A percentile compares a stretch with the other conserved stretches of the same genome.
Evolutionary conservation across 2,113 vertebrate genomes (phyloP).

Genomic region (Cygnus buccinator): DNA sequence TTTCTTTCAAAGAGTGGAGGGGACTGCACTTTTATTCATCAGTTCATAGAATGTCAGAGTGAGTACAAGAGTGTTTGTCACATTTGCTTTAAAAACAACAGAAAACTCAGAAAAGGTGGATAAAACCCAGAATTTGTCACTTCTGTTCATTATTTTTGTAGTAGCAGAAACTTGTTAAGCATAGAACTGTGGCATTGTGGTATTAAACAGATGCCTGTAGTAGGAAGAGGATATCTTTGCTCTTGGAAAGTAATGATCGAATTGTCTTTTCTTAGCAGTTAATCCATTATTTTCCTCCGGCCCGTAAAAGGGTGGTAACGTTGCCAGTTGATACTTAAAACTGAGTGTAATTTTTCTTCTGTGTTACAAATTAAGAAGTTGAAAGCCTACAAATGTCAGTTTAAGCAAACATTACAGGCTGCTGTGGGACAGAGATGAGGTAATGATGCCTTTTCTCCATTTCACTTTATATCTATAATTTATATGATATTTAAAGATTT

Average conservation of each 20-base stretch:
- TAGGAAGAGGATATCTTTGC: background rate
- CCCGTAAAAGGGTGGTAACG: background rate
- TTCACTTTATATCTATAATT: background rate
- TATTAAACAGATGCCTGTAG: background rate
- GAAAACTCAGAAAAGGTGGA: background rate
- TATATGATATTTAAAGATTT: background rate
- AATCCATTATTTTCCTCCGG: background rate
- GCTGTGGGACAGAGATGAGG: background rate
- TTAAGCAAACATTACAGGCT: background rate
- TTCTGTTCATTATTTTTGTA: background rate
- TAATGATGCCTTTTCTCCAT: background rate
- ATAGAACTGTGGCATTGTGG: background rate
- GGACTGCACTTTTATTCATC: constrained; percentile 94
- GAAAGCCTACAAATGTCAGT: background rate
- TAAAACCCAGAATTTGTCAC: background rate
- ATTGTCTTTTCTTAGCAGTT: background rate
- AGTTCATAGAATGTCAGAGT: constrained; percentile 96
- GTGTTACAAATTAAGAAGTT: background rate
- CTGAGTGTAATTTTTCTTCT: background rate
- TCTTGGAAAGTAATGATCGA: background rate
- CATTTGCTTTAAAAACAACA: constrained; percentile 67
- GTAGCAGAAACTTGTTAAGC: background rate
- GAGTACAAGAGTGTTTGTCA: constrained; percentile 89
- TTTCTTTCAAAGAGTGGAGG: constrained; percentile 96
- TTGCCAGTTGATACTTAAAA: background rate